Evolutionary conservation across 2,797 vertebrate genomes (phyloP).

Genomic region (Cuculus canorus): DNA sequence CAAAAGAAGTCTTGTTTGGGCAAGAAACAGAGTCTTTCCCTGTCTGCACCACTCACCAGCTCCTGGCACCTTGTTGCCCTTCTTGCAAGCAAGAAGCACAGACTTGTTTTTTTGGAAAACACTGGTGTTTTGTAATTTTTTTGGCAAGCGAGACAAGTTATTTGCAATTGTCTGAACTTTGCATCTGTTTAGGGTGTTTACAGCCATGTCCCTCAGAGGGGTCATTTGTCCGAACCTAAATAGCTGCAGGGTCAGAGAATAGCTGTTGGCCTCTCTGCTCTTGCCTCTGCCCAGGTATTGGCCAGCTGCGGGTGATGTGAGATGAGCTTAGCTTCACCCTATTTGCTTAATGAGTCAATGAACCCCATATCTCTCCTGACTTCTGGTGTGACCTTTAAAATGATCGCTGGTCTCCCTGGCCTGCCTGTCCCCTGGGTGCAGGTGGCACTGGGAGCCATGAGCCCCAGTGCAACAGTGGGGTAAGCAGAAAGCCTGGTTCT

Average conservation of each 20-base stretch:
- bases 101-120: not conserved
- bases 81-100: rapidly evolving
- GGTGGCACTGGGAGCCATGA: not conserved
- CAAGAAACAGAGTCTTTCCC: not conserved
- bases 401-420: not conserved
- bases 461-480: rapidly evolving
- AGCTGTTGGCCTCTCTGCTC: not conserved
- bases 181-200: conserved; percentile 51
- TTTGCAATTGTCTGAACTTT: conserved; percentile 51
- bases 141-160: not conserved
- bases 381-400: not conserved
- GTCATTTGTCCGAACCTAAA: not conserved
- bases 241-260: not conserved
- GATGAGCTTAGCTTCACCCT: not conserved
- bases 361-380: not conserved
- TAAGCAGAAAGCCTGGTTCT: not conserved
- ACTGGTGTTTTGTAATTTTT: not conserved
- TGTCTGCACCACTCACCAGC: rapidly evolving
- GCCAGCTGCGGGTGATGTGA: not conserved
- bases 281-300: not conserved
- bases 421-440: not conserved
- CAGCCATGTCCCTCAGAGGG: not conserved
- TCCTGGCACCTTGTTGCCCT: not conserved
- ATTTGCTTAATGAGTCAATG: conserved; percentile 26
- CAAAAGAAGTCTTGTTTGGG: not conserved